Conservation (phyloP, 2,797 vertebrate species). For the Linurgus olivaceus region DNA sequence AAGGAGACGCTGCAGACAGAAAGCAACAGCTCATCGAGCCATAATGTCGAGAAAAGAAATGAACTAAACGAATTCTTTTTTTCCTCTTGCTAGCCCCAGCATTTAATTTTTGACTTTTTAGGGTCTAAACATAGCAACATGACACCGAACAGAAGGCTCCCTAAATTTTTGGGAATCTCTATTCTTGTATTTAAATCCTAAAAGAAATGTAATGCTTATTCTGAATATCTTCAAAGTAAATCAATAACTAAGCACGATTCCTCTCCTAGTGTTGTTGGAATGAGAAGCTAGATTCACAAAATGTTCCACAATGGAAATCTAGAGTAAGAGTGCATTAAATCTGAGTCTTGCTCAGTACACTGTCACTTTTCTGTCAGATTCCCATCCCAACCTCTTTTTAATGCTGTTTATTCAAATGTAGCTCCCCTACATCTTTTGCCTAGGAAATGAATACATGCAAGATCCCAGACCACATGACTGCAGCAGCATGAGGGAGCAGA, state of each 20-base stretch:
- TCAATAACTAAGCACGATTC: not conserved
- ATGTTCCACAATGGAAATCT: not conserved
- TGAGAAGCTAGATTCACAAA: not conserved
- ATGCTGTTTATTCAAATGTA: not conserved
- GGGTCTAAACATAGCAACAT: not conserved
- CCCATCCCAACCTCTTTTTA: not conserved
- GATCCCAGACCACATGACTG: not conserved
- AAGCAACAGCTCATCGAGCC: not conserved
- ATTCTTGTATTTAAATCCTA: not conserved
- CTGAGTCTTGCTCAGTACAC: not conserved
- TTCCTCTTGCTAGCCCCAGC: not conserved
- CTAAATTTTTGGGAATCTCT: not conserved
- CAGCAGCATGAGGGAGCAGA: constrained; percentile 9
- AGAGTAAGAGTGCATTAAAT: constrained; percentile 3
- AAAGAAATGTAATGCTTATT: not conserved
- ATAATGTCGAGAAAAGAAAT: not conserved
- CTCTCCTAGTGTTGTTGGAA: not conserved
- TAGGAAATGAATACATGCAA: constrained; percentile 3
- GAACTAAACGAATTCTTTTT: not conserved
- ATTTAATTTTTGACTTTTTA: not conserved
- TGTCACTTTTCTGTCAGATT: not conserved
- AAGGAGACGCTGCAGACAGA: not conserved
- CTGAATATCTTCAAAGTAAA: not conserved
- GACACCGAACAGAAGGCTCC: not conserved
- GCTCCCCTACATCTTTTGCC: not conserved